Evolutionary conservation across 2,888 invertebrate species (phyloP).

Genomic region (Busseola fusca): DNA sequence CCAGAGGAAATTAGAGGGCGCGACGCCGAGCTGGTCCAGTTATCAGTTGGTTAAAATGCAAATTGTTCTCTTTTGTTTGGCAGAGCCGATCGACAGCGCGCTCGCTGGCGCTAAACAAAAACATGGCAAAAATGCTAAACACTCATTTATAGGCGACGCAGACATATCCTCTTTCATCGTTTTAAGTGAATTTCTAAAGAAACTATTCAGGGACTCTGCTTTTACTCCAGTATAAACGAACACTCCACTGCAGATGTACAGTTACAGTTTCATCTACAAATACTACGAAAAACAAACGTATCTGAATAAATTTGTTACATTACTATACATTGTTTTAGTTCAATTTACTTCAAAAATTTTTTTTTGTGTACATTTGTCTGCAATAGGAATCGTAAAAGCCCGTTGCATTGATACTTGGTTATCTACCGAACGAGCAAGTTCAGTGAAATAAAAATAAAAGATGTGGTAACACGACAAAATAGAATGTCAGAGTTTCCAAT

Average conservation of each 20-base stretch:
- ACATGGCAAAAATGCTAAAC: constrained; percentile 81
- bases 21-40: constrained; percentile 76
- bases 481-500: constrained; percentile 39
- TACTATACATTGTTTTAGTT: constrained; percentile 47
- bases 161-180: constrained; percentile 69
- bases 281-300: constrained; percentile 33
- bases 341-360: constrained; percentile 15
- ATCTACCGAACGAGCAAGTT: constrained; percentile 38
- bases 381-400: constrained; percentile 20
- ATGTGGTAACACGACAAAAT: constrained; percentile 36
- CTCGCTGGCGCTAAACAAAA: constrained; percentile 65
- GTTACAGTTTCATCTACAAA: constrained; percentile 21
- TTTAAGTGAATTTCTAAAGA: constrained; percentile 62
- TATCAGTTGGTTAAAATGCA: constrained; percentile 87
- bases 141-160: constrained; percentile 80
- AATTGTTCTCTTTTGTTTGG: constrained; percentile 85
- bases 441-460: constrained; percentile 38
- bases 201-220: constrained; percentile 48
- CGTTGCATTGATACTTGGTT: constrained; percentile 44
- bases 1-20: constrained; percentile 77
- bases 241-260: constrained; percentile 20
- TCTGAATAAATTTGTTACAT: constrained; percentile 41
- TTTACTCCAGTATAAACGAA: constrained; percentile 23
- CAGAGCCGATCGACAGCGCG: constrained; percentile 74
- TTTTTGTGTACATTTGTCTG: constrained; percentile 24